Percentiles rank a stretch among this genome's conserved stretches.
These are phyloP conservation scores for Sterrhoptilus dennistouni DNA, from an alignment of 2,113 vertebrate genomes.

Conservation along the genomic window DNA sequence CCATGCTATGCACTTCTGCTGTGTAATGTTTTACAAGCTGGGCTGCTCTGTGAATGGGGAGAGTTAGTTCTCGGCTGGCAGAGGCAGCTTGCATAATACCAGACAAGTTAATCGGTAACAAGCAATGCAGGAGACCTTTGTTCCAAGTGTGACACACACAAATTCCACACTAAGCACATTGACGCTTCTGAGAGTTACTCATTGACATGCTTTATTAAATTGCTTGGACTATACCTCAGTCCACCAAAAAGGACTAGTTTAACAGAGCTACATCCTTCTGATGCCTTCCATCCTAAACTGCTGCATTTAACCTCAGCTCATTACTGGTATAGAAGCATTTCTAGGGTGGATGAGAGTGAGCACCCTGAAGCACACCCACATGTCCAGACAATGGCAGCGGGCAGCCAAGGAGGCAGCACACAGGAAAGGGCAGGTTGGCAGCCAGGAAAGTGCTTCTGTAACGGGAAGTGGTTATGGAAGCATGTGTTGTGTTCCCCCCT, in stretches of 20 bases:
- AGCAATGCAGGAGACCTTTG: slow-evolving; percentile 70
- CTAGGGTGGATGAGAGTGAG: neutral
- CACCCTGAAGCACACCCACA: neutral
- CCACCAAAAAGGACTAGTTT: neutral
- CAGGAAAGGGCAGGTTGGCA: neutral
- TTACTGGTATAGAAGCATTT: neutral
- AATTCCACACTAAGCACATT: slow-evolving; percentile 58
- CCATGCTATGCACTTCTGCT: slow-evolving; percentile 12
- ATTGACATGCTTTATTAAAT: slow-evolving; percentile 63
- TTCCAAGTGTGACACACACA: slow-evolving; percentile 32
- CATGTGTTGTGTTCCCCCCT: rapidly evolving
- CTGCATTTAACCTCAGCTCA: neutral
- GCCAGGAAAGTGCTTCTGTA: neutral
- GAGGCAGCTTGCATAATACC: slow-evolving; percentile 27
- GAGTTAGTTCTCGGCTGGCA: slow-evolving; percentile 16
- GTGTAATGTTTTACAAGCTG: slow-evolving; percentile 38
- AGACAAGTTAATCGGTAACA: slow-evolving; percentile 71
- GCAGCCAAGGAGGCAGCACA: neutral
- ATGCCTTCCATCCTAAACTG: neutral
- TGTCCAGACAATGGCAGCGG: neutral
- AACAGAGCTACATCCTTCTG: neutral
- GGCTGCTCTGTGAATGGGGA: slow-evolving; percentile 11
- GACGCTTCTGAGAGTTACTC: slow-evolving; percentile 53
- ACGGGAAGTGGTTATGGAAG: neutral
- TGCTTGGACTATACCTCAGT: neutral